These are phyloP conservation scores for Aspidoscelis tigris DNA, from an alignment of 2,113 vertebrate species.

Conservation along the genomic window DNA sequence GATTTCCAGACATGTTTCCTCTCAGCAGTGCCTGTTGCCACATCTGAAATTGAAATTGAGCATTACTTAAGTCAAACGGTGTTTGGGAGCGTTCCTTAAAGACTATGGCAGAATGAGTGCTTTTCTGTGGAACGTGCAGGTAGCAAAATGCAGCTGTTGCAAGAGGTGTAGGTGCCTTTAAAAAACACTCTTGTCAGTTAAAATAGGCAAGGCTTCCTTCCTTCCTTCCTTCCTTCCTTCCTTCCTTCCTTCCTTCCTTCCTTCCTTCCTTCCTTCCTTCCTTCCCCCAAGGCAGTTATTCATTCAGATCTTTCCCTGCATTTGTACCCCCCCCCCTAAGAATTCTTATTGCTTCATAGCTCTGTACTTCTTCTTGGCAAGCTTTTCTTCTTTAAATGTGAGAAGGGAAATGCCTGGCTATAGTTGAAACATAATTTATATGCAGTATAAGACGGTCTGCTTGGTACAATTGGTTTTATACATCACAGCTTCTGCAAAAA, in stretches of 20 bases:
- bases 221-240: background rate
- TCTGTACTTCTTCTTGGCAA: slow-evolving; percentile 62
- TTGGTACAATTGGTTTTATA: slow-evolving; percentile 76
- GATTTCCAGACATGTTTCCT: slow-evolving; percentile 60
- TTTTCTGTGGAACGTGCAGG: slow-evolving; percentile 29
- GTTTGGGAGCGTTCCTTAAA: slow-evolving; percentile 15
- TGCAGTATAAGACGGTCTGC: slow-evolving; percentile 69
- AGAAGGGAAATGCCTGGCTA: slow-evolving; percentile 45
- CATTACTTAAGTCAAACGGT: slow-evolving; percentile 48
- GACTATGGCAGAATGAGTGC: background rate
- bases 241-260: slow-evolving; percentile 7
- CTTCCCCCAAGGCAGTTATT: slow-evolving; percentile 36
- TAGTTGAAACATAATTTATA: slow-evolving; percentile 74
- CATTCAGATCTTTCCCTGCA: slow-evolving; percentile 42
- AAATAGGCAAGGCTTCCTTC: slow-evolving; percentile 8
- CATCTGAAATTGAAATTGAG: slow-evolving; percentile 48
- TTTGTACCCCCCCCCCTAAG: slow-evolving; percentile 29
- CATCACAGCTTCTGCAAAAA: slow-evolving; percentile 70
- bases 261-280: background rate
- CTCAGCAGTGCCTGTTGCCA: slow-evolving; percentile 50
- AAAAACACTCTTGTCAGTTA: slow-evolving; percentile 26
- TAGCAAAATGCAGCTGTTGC: slow-evolving; percentile 13
- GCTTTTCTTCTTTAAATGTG: slow-evolving; percentile 49
- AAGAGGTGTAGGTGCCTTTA: slow-evolving; percentile 27
- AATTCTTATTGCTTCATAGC: slow-evolving; percentile 46